A percentile compares a stretch with the other conserved stretches of the same genome.
phyloP scores from a whole-genome alignment of 1,140 invertebrate genomes.

The Saxidomus purpurata region DNA sequence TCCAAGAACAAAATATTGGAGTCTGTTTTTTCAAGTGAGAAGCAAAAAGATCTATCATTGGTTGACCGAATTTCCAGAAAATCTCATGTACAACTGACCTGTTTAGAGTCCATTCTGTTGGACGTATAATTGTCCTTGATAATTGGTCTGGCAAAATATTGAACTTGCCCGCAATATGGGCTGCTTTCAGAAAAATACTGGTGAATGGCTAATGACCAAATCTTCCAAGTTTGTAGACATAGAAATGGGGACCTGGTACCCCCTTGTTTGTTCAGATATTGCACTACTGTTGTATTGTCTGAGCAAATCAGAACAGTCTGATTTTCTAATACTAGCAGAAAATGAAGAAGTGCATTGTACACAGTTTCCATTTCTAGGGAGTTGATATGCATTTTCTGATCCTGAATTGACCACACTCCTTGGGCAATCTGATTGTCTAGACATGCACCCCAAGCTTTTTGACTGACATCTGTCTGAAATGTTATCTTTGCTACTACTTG shows the following conservation, averaged over 20 bases:
- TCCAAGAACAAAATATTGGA: conserved; percentile 24
- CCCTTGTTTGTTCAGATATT: conserved; percentile 58
- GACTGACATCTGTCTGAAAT: conserved; percentile 18
- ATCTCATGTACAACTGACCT: not conserved
- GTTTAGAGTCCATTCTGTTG: conserved; percentile 48
- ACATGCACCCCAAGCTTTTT: not conserved
- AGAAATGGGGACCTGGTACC: not conserved
- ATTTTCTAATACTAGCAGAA: not conserved
- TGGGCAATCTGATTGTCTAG: conserved; percentile 23
- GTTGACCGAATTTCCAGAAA: conserved; percentile 34
- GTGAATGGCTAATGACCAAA: conserved; percentile 35
- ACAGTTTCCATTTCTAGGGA: conserved; percentile 44
- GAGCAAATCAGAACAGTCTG: conserved; percentile 30
- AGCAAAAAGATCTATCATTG: conserved; percentile 67
- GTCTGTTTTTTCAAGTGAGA: conserved; percentile 44
- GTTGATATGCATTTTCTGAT: conserved; percentile 37
- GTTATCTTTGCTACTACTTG: not conserved
- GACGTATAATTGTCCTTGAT: not conserved
- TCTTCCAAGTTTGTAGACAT: conserved; percentile 36
- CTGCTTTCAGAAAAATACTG: conserved; percentile 48
- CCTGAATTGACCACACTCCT: not conserved
- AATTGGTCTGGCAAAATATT: conserved; percentile 50
- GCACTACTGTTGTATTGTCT: conserved; percentile 44
- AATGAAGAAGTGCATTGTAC: not conserved
- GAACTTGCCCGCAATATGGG: conserved; percentile 31